These are phyloP conservation scores for Papilio elwesi DNA, from an alignment of 2,888 invertebrate genomes.

Conservation along the genomic window DNA sequence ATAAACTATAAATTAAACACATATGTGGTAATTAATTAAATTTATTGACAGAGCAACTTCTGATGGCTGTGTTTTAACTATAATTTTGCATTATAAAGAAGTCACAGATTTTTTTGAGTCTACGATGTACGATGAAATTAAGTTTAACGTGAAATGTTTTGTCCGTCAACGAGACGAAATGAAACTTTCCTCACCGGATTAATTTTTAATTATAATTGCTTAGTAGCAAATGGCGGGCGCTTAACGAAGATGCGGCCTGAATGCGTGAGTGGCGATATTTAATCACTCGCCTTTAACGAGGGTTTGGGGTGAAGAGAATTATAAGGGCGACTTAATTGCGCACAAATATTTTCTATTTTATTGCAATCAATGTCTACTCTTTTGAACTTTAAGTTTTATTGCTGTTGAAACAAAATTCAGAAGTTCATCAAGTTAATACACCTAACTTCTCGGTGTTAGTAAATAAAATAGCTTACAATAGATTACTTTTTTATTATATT, in stretches of 20 bases:
- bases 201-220: conserved; percentile 81
- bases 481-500: not conserved
- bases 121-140: not conserved
- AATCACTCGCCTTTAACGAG: conserved; percentile 76
- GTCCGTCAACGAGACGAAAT: conserved; percentile 6
- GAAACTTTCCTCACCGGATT: conserved; percentile 60
- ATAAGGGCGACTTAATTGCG: conserved; percentile 74
- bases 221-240: conserved; percentile 65
- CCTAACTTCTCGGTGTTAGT: not conserved
- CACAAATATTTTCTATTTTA: conserved; percentile 73
- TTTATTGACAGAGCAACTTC: too few relatives aligned
- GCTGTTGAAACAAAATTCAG: conserved; percentile 13
- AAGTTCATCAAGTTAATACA: not conserved
- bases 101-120: not conserved
- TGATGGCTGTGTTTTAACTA: too few relatives aligned
- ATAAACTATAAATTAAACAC: too few relatives aligned
- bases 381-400: conserved; percentile 39
- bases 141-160: not conserved
- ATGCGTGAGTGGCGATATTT: conserved; percentile 76
- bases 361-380: conserved; percentile 67
- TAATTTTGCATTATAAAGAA: too few relatives aligned
- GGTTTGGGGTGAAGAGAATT: conserved; percentile 61
- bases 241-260: conserved; percentile 61
- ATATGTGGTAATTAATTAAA: too few relatives aligned
- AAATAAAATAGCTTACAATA: not conserved